Conservation (phyloP, 2,797 vertebrate genomes). For the Poeciliopsis turneri region DNA sequence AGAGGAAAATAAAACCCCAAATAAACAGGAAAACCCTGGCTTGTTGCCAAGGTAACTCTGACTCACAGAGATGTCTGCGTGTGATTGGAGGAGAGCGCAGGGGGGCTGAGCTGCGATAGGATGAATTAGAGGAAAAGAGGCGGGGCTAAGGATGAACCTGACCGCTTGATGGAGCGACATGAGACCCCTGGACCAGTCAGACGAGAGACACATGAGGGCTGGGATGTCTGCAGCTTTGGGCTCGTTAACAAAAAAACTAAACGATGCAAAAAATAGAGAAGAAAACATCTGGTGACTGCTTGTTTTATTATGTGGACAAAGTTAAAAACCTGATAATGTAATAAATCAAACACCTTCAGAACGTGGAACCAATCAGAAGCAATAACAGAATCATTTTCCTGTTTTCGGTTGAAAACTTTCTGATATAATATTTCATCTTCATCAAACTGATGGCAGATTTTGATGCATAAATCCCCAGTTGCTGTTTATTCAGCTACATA, state of each 20-base stretch:
- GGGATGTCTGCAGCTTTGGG: conserved; percentile 6
- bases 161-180: conserved; percentile 54
- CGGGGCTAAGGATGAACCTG: conserved; percentile 42
- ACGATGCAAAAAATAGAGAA: neutral
- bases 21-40: conserved; percentile 73
- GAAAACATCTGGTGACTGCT: neutral
- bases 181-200: conserved; percentile 37
- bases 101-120: conserved; percentile 65
- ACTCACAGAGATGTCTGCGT: conserved; percentile 51
- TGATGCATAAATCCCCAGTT: neutral
- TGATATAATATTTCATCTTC: neutral
- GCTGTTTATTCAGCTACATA: neutral
- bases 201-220: neutral
- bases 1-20: conserved; percentile 9
- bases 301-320: neutral
- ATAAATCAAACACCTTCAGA: neutral
- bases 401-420: neutral
- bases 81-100: conserved; percentile 70
- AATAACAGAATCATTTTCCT: neutral
- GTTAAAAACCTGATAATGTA: neutral
- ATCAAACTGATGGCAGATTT: neutral
- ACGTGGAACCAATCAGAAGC: neutral
- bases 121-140: conserved; percentile 44
- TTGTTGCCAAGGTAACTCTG: conserved; percentile 85
- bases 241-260: conserved; percentile 27